Evolutionary conservation across 2,888 invertebrate species (phyloP), one percentile per base, ranked within the genome.

Genomic region (Deroplatys truncata): DNA sequence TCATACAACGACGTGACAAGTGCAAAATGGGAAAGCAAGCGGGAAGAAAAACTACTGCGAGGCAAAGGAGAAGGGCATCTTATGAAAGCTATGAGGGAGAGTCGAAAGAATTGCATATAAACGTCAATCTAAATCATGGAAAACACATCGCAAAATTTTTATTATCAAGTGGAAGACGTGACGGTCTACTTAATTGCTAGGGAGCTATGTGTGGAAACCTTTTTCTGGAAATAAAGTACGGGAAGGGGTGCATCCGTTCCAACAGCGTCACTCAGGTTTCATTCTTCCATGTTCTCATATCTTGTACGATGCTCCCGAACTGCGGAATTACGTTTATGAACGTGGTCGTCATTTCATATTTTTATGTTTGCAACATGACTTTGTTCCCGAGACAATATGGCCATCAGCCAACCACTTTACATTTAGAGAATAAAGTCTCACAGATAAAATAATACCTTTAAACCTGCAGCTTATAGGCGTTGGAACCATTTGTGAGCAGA

Each of bases 61-160:
- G 20, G 56, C 20, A 72, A 25, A 72, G 25, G 56, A 20, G 56
- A 25, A 72, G 56, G 56, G 56, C 56, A 25, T 20, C 56, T 72
- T 72, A 72, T 72, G 56, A 72, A 72, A 72, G 20, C 56, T 72
- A 72, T 72, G 72, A 31, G 28, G 9, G 87, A 72, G 83, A 28
- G 87, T 16, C 83, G 87, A 87, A 87, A 87, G 87, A 87, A 87
- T 87, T 87, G 87, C 87, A 83, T 87, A 87, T 87, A 87, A 87
- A 84, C 85, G 83, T 88, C 88, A 84, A 88, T 88, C 85, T 88
- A 89, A 89, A 89, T 89, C 89, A 89, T 43, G 89, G 84, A 82
- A 84, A 85, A 84, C 56, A 85, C 89, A 89, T 89, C 35, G 89
- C 89, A 89, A 84, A 72, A 72, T 89, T 89, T 89, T 88, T 89